Percentiles rank a stretch among this genome's conserved stretches.
Evolutionary conservation across 2,888 invertebrate species (phyloP).

Genomic region (Apoda limacodes): DNA sequence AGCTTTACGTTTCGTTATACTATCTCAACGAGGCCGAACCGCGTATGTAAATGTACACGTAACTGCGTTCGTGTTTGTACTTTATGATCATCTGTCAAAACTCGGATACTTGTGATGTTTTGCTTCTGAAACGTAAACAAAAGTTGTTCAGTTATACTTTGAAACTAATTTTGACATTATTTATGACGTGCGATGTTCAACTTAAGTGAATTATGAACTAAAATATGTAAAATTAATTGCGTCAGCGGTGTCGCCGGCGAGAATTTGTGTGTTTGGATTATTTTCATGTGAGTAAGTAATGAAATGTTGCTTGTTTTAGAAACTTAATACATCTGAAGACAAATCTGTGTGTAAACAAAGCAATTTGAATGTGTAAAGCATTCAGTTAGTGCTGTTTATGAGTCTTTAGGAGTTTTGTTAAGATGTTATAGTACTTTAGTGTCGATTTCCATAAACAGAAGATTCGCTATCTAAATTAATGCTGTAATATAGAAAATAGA

Average conservation of each 20-base stretch:
- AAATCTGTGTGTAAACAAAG: slow-evolving; percentile 34
- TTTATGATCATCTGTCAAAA: slow-evolving; percentile 66
- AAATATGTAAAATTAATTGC: slow-evolving; percentile 57
- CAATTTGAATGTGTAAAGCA: slow-evolving; percentile 27
- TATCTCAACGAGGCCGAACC: slow-evolving; percentile 24
- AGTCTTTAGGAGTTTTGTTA: slow-evolving; percentile 29
- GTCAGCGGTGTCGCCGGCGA: slow-evolving; percentile 38
- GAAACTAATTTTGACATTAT: slow-evolving; percentile 46
- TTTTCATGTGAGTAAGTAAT: slow-evolving; percentile 58
- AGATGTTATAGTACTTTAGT: slow-evolving; percentile 31
- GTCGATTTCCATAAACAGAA: slow-evolving; percentile 27
- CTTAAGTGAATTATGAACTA: slow-evolving; percentile 60
- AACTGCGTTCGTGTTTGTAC: slow-evolving; percentile 51
- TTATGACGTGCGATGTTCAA: slow-evolving; percentile 44
- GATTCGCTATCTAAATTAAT: slow-evolving; percentile 17
- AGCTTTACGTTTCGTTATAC: slow-evolving; percentile 21
- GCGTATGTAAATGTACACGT: slow-evolving; percentile 60
- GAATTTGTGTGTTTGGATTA: slow-evolving; percentile 47
- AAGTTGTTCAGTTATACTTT: slow-evolving; percentile 39
- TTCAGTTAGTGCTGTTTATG: slow-evolving; percentile 34
- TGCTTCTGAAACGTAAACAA: slow-evolving; percentile 64
- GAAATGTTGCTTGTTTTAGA: slow-evolving; percentile 34
- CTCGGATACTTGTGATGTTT: slow-evolving; percentile 64
- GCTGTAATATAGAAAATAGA: slow-evolving; percentile 14
- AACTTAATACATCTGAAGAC: slow-evolving; percentile 27